Percentiles rank a stretch among this genome's conserved stretches.
These are phyloP conservation scores for Euwallacea similis DNA, from an alignment of 1,140 invertebrate genomes.

Conservation along the genomic window DNA sequence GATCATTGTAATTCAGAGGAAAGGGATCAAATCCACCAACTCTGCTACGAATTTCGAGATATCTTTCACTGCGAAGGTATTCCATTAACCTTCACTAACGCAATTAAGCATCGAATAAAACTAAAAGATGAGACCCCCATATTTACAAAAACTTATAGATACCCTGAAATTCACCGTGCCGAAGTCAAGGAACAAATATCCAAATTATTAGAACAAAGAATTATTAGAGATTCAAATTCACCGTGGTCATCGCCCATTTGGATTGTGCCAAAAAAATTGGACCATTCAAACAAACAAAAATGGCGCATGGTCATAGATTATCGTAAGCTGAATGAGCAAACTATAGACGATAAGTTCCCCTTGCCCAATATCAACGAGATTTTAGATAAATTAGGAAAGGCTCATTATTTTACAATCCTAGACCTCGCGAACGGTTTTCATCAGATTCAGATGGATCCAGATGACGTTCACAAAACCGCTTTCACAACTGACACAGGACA, in stretches of 20 bases:
- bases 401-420: constrained; percentile 19
- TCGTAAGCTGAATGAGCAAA: constrained; percentile 25
- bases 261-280: constrained; percentile 52
- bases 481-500: constrained; percentile 24
- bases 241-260: constrained; percentile 48
- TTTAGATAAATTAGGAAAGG: constrained; percentile 24
- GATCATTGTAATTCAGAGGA: not conserved
- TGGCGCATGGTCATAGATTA: constrained; percentile 34
- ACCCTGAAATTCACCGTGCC: constrained; percentile 27
- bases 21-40: constrained; percentile 17
- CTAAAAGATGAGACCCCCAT: constrained; percentile 26
- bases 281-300: constrained; percentile 39
- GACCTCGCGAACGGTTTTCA: constrained; percentile 38
- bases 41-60: constrained; percentile 33
- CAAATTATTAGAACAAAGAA: constrained; percentile 26
- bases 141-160: constrained; percentile 33
- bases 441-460: constrained; percentile 50
- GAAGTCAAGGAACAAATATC: constrained; percentile 35
- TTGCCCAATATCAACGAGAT: constrained; percentile 25
- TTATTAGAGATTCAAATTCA: constrained; percentile 47
- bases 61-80: constrained; percentile 35
- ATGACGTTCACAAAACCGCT: constrained; percentile 29
- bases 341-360: constrained; percentile 22
- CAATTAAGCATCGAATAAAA: constrained; percentile 36
- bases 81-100: constrained; percentile 33